Evolutionary conservation across 2,797 vertebrate species (phyloP).

Genomic region (Pachyuromys duprasi): DNA sequence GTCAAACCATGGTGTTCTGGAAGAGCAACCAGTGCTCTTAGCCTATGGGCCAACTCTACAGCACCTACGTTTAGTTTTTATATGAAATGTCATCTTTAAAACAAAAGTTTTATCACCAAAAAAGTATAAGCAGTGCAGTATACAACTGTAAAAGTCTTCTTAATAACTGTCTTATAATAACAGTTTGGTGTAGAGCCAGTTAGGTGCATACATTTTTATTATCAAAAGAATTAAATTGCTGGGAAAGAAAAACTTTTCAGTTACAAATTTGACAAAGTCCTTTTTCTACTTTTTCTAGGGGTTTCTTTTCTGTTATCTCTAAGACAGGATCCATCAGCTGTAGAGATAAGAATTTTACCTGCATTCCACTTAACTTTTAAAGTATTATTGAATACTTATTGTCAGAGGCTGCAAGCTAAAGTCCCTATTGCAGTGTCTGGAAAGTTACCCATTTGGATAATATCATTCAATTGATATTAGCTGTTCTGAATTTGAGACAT

Average conservation of each 20-base stretch:
- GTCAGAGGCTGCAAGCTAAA: slow-evolving; percentile 27
- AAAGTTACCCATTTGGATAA: slow-evolving; percentile 9
- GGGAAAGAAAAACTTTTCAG: slow-evolving; percentile 32
- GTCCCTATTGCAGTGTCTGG: slow-evolving; percentile 35
- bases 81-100: not conserved
- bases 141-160: not conserved
- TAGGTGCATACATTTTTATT: not conserved
- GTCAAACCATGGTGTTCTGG: not conserved
- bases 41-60: not conserved
- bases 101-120: not conserved
- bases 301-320: not conserved
- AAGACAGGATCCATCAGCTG: slow-evolving; percentile 12
- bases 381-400: slow-evolving; percentile 59
- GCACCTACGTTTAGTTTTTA: not conserved
- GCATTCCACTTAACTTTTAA: slow-evolving; percentile 17
- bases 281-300: not conserved
- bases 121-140: not conserved
- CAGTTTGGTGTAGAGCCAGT: not conserved
- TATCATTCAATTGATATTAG: not conserved
- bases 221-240: slow-evolving; percentile 14
- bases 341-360: slow-evolving; percentile 41
- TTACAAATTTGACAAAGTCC: slow-evolving; percentile 13
- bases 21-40: not conserved
- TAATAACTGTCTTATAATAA: not conserved
- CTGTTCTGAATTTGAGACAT: slow-evolving; percentile 40